Conservation (phyloP, 2,113 vertebrate species). For the Hydropotes inermis region DNA sequence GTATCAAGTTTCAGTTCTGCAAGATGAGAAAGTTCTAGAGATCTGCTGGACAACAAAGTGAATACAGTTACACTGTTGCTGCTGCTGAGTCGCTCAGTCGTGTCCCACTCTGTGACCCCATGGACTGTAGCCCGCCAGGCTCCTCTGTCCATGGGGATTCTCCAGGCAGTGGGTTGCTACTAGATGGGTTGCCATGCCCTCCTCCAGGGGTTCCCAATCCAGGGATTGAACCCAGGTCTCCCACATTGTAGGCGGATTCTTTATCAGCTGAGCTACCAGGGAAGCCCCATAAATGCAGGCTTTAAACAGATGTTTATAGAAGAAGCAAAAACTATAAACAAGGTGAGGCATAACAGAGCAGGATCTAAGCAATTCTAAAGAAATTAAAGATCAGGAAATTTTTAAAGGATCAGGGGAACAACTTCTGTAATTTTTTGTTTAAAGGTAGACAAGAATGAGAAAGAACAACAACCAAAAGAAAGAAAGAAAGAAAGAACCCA, state of each 20-base stretch:
- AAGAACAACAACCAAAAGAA: background rate
- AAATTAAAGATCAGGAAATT: background rate
- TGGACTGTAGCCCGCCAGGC: background rate
- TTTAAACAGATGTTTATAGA: background rate
- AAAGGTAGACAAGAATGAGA: background rate
- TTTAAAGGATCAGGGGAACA: background rate
- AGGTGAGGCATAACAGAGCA: background rate
- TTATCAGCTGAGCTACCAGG: background rate
- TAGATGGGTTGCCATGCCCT: background rate
- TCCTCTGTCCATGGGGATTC: background rate
- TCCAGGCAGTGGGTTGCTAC: background rate
- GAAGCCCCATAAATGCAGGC: background rate
- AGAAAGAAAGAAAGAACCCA: background rate
- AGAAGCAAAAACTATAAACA: background rate
- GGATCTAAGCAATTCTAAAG: background rate
- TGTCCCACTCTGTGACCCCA: background rate
- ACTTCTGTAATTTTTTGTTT: background rate
- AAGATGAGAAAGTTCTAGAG: background rate
- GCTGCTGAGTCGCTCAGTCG: background rate
- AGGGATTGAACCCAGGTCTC: background rate
- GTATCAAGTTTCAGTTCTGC: no score
- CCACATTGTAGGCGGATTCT: background rate
- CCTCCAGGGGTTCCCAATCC: background rate
- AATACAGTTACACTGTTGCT: background rate
- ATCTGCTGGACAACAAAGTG: background rate